Evolutionary conservation across 2,113 vertebrate species (phyloP).

Genomic region (Notiomystis cincta): DNA sequence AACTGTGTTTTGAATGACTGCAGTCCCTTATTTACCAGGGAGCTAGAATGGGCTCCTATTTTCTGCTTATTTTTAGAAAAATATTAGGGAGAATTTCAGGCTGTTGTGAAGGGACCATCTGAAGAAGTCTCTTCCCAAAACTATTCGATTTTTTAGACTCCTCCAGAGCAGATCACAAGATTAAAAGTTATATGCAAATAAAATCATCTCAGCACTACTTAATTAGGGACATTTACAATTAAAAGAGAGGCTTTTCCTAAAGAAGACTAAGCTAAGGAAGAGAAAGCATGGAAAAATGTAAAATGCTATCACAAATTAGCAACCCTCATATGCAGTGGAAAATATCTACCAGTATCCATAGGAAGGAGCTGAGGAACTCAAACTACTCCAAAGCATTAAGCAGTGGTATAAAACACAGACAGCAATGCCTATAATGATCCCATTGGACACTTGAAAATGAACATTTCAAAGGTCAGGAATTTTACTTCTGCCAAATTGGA

Average conservation of each 20-base stretch:
- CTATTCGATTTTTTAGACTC: neutral
- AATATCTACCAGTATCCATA: neutral
- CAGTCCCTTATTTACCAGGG: neutral
- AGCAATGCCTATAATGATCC: slow-evolving; percentile 61
- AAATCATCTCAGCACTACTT: slow-evolving; percentile 51
- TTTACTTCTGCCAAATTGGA: slow-evolving; percentile 73
- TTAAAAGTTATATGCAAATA: slow-evolving; percentile 1
- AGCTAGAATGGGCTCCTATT: neutral
- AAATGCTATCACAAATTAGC: slow-evolving; percentile 17
- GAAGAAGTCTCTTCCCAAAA: neutral
- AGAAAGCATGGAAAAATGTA: neutral
- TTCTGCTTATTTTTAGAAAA: neutral
- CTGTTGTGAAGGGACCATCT: neutral
- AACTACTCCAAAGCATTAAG: neutral
- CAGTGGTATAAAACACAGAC: slow-evolving; percentile 56
- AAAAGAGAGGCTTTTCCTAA: slow-evolving; percentile 35
- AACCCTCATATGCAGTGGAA: neutral
- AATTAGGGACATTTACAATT: neutral
- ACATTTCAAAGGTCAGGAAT: slow-evolving; percentile 81
- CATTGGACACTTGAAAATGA: slow-evolving; percentile 57
- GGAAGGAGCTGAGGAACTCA: slow-evolving; percentile 13
- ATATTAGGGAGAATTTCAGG: neutral
- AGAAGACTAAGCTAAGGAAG: neutral
- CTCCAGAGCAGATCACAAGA: slow-evolving; percentile 14
- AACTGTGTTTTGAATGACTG: neutral